Evolutionary conservation across 2,888 invertebrate genomes (phyloP).

Genomic region (Merodon equestris): DNA sequence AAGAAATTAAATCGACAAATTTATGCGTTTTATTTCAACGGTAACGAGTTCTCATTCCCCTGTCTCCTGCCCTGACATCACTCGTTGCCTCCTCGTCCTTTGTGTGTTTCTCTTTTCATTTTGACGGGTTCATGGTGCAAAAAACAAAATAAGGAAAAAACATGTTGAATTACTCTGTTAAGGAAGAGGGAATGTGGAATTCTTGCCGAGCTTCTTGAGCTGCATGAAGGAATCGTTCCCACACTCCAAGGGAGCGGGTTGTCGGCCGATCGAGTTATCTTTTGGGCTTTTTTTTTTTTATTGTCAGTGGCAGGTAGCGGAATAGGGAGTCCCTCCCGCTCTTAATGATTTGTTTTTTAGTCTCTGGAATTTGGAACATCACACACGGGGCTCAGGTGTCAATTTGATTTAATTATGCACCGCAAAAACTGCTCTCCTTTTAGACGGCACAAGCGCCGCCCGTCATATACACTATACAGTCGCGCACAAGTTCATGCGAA

Average conservation of each 20-base stretch:
- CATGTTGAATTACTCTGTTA: too few species aligned
- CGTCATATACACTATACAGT: background rate
- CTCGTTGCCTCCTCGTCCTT: background rate
- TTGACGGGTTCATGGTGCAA: constrained; percentile 36
- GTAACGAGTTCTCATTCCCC: constrained; percentile 36
- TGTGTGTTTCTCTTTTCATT: background rate
- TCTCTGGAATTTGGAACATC: constrained; percentile 57
- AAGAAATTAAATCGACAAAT: constrained; percentile 72
- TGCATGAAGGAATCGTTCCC: constrained; percentile 58
- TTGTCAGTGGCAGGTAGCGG: constrained; percentile 2
- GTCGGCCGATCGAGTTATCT: background rate
- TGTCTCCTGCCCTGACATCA: background rate
- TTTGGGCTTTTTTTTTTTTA: background rate
- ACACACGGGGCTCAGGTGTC: constrained; percentile 70
- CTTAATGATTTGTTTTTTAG: constrained; percentile 11
- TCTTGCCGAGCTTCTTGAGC: too few species aligned
- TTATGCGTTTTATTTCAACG: constrained; percentile 68
- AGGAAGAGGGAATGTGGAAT: constrained; percentile 4
- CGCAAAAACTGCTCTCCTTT: constrained; percentile 36
- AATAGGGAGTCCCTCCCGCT: constrained; percentile 8
- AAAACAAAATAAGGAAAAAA: constrained; percentile 13
- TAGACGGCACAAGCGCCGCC: background rate
- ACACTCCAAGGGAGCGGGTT: constrained; percentile 44
- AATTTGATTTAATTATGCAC: constrained; percentile 68
- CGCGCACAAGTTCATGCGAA: too few species aligned